These are phyloP conservation scores for Rynchops niger DNA, from an alignment of 2,113 vertebrate species.

Conservation along the genomic window DNA sequence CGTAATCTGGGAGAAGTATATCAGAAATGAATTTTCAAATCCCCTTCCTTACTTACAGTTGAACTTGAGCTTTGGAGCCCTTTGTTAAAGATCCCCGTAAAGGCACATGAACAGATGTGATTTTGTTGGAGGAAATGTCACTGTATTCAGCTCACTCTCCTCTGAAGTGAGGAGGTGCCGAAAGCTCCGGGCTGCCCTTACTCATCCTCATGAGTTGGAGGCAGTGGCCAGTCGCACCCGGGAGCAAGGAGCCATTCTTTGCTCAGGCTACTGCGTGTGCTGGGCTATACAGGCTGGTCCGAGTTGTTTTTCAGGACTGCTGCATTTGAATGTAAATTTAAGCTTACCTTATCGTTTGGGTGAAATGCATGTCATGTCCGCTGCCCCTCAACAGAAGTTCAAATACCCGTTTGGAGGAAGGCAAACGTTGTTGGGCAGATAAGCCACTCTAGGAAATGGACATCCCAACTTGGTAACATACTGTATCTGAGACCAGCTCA, in stretches of 20 bases:
- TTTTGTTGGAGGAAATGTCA: background rate
- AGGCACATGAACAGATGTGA: background rate
- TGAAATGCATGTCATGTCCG: background rate
- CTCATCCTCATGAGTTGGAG: background rate
- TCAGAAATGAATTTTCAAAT: background rate
- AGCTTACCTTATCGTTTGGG: background rate
- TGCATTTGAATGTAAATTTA: background rate
- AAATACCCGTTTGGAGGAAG: background rate
- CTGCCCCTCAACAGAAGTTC: background rate
- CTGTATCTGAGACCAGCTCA: fast-evolving
- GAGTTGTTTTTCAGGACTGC: background rate
- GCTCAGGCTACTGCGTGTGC: fast-evolving
- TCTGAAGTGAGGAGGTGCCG: fast-evolving
- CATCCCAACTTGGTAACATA: background rate
- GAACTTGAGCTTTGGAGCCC: background rate
- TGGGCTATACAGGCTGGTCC: background rate
- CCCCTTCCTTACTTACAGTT: background rate
- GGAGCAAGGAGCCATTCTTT: background rate
- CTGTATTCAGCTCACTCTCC: background rate
- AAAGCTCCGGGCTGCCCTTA: background rate
- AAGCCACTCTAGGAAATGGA: background rate
- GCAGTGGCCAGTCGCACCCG: background rate
- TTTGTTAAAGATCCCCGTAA: background rate
- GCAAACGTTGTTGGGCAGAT: background rate
- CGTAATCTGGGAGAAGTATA: background rate